Evolutionary conservation across 1,140 invertebrate species (phyloP), one percentile per base, ranked within the genome.

Genomic region (Achroia grisella): DNA sequence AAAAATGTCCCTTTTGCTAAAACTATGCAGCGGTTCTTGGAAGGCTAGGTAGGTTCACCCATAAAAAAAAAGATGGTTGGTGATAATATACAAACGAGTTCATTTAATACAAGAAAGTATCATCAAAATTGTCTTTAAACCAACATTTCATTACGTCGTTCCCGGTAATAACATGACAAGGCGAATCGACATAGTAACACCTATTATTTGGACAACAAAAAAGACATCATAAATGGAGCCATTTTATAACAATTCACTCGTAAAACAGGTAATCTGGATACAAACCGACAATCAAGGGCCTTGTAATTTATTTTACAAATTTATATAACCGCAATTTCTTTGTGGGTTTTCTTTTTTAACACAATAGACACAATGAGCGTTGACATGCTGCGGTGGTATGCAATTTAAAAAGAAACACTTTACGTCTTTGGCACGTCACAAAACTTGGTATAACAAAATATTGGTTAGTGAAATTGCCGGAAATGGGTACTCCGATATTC

Each of bases 281-380:
- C 64, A 69, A 64, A 74, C 72, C 67, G 50, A 70, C 80, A 71
- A 75, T 73, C 74, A 67, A 60, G 54, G 45, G 55, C 55, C 65
- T 44, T 70, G 57, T 79, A 74, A 76, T 79, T 77, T 80, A 55
- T 66, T 65, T 77, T 62, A 76, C 71, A 73, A 80, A 77, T 72
- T 72, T 77, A 71, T 80, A 62, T 67, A 65, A 79, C 78, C 69
- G 59, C 70, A 71, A 72, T 62, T 61, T 65, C 62, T 67, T 74
- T 73, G 69, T 71, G 52, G 71, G 53, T 62, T 65, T 70, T 61
- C 56, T 48, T 65, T 62, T 71, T 66, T 76, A 52, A 48, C 35
- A 73, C 62, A 72, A 74, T 72, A 60, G 63, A 43, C 56, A 62
- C 62, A 78, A 78, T 73, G 69, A 68, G 69, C 71, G 80, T 75